Evolutionary conservation across 2,113 vertebrate species (phyloP).

Genomic region (Nothocercus nigrocapillus): DNA sequence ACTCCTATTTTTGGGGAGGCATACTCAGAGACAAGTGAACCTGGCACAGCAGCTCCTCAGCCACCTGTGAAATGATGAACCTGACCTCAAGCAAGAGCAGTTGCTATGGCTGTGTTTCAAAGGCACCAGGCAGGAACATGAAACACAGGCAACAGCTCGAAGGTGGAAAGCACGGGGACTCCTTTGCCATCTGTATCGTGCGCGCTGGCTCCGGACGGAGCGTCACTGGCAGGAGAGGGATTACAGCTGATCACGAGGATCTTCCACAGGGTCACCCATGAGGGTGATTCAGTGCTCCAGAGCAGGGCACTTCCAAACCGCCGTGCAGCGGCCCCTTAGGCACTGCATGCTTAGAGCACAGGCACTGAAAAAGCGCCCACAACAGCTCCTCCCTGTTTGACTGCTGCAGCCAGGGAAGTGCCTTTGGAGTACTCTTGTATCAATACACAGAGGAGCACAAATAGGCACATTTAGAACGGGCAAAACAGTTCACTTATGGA

Average conservation of each 20-base stretch:
- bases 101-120: neutral
- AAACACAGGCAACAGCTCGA: neutral
- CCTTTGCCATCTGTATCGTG: neutral
- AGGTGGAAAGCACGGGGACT: neutral
- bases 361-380: neutral
- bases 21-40: neutral
- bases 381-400: neutral
- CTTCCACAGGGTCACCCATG: neutral
- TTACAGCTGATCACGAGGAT: neutral
- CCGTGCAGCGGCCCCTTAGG: neutral
- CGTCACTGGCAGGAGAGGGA: neutral
- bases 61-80: neutral
- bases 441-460: neutral
- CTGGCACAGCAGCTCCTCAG: neutral
- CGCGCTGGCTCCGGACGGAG: neutral
- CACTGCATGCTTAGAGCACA: neutral
- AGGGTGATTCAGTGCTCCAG: neutral
- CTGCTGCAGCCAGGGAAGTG: neutral
- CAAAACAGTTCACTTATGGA: too few relatives aligned
- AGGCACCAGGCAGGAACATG: neutral
- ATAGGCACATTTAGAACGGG: neutral
- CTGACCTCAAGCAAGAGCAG: neutral
- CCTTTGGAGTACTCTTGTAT: neutral
- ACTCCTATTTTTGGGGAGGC: neutral
- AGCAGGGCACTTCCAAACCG: neutral